phyloP scores from a whole-genome alignment of 2,888 invertebrate genomes.

The Synergus japonicus region DNA sequence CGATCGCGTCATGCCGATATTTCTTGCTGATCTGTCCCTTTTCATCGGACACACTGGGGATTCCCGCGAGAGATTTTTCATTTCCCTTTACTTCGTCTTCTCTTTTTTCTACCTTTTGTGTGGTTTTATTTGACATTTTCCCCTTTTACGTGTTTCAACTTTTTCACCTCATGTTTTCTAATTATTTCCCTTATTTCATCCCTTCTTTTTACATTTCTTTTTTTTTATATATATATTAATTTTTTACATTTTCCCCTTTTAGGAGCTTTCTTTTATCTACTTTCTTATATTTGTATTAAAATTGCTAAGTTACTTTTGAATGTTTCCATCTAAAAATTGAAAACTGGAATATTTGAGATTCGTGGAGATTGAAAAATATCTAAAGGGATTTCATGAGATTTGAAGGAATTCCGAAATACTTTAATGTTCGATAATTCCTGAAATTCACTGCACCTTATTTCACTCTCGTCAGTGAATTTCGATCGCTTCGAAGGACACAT shows the following conservation, averaged over 20 bases:
- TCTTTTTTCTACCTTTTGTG: slow-evolving; percentile 37
- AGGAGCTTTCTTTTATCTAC: too few species aligned
- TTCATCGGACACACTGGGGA: slow-evolving; percentile 51
- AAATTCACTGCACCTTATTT: slow-evolving; percentile 15
- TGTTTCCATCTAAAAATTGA: too few species aligned
- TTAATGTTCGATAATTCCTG: not conserved
- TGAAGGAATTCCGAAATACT: too few species aligned
- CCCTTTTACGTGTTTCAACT: not conserved
- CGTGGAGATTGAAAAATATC: too few species aligned
- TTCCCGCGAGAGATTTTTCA: slow-evolving; percentile 45
- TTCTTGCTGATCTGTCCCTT: slow-evolving; percentile 58
- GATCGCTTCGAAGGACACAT: slow-evolving; percentile 19
- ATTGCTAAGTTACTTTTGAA: too few species aligned
- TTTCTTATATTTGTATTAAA: too few species aligned
- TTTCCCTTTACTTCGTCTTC: slow-evolving; percentile 28
- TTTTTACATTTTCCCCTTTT: too few species aligned
- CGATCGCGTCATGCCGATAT: slow-evolving; percentile 73
- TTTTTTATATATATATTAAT: not conserved
- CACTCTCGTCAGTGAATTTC: not conserved
- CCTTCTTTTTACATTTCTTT: not conserved
- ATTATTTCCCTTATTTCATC: slow-evolving; percentile 1
- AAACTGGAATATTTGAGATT: too few species aligned
- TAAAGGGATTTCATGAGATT: too few species aligned
- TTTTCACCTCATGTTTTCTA: not conserved
- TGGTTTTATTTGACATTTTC: slow-evolving; percentile 1